Base-by-base conservation (phyloP, 2,113 vertebrate genomes). In the Motacilla alba region DNA sequence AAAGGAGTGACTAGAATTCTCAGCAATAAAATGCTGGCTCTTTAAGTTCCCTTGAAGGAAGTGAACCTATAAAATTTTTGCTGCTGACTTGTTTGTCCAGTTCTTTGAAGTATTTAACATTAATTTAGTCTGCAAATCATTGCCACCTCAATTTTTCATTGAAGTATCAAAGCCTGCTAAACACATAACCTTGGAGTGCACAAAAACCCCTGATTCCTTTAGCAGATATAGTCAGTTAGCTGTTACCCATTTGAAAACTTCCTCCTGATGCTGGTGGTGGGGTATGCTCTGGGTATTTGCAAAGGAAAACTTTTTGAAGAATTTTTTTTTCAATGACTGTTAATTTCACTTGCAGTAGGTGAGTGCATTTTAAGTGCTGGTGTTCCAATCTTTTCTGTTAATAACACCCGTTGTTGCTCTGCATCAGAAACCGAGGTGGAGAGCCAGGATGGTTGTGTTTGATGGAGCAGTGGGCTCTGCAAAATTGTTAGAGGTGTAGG, bases 21-120 rank as follows among this genome's bases (percentile, higher is more conserved):
- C 98, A 98, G 98, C 98, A 98, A 96, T 98, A 98, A 98, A 98
- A 97, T 73, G 60, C 94, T 80, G 96, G 59, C 96, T 97, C 96
- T 98, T 96, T 90, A 92, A 96, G 97, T 96, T 98, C 96, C 95
- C 97, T 96, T 96, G 93, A 97, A 98, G 97, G 97, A 98, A 97
- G 96, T 96, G 96, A 97, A 97, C 97, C 97, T 96, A 97, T 98
- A 98, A 98, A 97, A 97, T 87, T 95, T 95, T 97, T 98, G 97
- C 97, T 97, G 96, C 97, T 46, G 89, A 97, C 97, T 97, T 98
- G 95, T 97, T 98, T 98, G 97, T 97, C 97, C 95, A 94, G 87
- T 95, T 87, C 96, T 98, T 98, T 98, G 97, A 98, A 98, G 97
- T 97, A 97, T 97, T 98, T 98, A 98, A 94, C 95, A 87, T 97